Evolutionary conservation across 2,888 invertebrate genomes (phyloP).

Genomic region (Esperia sulphurella): DNA sequence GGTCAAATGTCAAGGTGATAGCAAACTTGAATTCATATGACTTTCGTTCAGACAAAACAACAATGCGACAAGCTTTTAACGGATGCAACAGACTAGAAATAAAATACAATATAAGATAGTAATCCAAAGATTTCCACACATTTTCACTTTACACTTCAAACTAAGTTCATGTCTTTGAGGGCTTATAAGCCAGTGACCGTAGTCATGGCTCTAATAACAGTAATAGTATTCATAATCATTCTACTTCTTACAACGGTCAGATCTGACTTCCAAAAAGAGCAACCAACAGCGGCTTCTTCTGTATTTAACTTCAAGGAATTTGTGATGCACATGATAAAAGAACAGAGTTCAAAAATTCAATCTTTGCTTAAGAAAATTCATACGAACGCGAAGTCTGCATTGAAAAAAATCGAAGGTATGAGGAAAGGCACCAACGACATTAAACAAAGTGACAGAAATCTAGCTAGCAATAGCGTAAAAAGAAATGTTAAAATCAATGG

Average conservation of each 20-base stretch:
- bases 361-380: conserved; percentile 58
- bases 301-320: conserved; percentile 54
- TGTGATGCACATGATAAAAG: conserved; percentile 55
- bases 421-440: background rate
- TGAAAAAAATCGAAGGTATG: conserved; percentile 49
- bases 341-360: conserved; percentile 63
- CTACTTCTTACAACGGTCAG: conserved; percentile 44
- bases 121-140: conserved; percentile 23
- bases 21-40: conserved; percentile 22
- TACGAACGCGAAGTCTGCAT: conserved; percentile 54
- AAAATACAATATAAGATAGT: conserved; percentile 40
- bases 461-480: conserved; percentile 5
- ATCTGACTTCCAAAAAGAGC: conserved; percentile 37
- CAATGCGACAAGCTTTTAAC: conserved; percentile 48
- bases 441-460: background rate
- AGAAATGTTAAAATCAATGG: conserved; percentile 20
- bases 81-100: conserved; percentile 47
- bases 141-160: conserved; percentile 24
- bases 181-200: conserved; percentile 31
- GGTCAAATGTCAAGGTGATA: conserved; percentile 72
- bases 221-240: conserved; percentile 44
- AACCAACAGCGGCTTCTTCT: conserved; percentile 27
- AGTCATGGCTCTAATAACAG: conserved; percentile 56
- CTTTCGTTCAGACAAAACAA: conserved; percentile 28
- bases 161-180: conserved; percentile 53